Evolutionary conservation across 2,113 vertebrate species (phyloP).

Genomic region (Nanorana parkeri): DNA sequence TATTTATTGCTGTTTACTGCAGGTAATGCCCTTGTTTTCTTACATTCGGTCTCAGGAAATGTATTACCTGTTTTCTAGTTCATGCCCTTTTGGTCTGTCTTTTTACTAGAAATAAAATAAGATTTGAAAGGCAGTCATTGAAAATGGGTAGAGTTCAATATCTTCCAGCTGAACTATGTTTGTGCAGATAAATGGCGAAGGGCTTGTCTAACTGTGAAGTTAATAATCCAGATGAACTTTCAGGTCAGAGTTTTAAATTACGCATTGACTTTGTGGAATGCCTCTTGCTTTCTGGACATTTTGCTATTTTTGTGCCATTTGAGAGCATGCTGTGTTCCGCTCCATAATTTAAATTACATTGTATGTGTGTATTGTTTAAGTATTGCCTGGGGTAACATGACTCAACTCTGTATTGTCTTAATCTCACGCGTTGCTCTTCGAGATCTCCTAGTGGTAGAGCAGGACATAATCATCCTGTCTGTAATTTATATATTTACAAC

Average conservation of each 20-base stretch:
- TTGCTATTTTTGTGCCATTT: slow-evolving; percentile 34
- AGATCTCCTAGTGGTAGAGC: neutral
- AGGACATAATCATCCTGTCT: slow-evolving; percentile 11
- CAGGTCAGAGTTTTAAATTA: slow-evolving; percentile 49
- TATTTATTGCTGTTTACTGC: neutral
- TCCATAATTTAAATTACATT: slow-evolving; percentile 35
- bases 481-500: neutral
- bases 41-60: slow-evolving; percentile 11
- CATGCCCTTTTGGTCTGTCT: slow-evolving; percentile 32
- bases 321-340: slow-evolving; percentile 3
- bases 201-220: slow-evolving; percentile 14
- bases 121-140: slow-evolving; percentile 16
- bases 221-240: slow-evolving; percentile 37
- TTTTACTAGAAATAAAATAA: slow-evolving; percentile 25
- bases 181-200: slow-evolving; percentile 27
- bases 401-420: neutral
- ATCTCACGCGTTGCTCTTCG: neutral
- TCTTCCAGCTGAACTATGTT: slow-evolving; percentile 14
- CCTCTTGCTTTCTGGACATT: slow-evolving; percentile 5
- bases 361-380: slow-evolving; percentile 15
- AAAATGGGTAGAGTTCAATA: slow-evolving; percentile 31
- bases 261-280: slow-evolving; percentile 36
- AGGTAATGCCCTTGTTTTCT: neutral
- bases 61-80: slow-evolving; percentile 29
- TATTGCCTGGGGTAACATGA: slow-evolving; percentile 25